Evolutionary conservation across 2,797 vertebrate genomes (phyloP).

Genomic region (Phoxinus dragarum): DNA sequence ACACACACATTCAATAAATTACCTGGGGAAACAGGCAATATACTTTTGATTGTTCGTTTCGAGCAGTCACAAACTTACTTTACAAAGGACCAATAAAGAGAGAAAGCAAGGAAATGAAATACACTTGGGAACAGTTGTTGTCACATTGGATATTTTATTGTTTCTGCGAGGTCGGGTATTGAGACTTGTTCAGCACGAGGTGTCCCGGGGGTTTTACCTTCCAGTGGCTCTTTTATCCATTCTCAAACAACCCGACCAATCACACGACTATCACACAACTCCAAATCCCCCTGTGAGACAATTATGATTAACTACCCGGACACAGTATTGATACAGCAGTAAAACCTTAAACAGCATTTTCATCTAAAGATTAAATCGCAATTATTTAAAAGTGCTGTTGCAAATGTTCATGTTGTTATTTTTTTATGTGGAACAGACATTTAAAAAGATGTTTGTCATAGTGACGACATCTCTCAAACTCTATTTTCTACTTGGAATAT

Average conservation of each 20-base stretch:
- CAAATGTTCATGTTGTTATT: background rate
- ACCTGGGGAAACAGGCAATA: constrained; percentile 53
- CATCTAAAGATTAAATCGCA: background rate
- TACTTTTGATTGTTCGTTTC: constrained; percentile 41
- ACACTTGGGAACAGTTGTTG: constrained; percentile 49
- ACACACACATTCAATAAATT: constrained; percentile 43
- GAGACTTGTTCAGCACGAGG: constrained; percentile 46
- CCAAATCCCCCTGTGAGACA: constrained; percentile 16
- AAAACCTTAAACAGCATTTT: constrained; percentile 3
- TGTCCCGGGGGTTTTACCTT: constrained; percentile 32
- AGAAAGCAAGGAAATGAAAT: constrained; percentile 51
- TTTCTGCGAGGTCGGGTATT: constrained; percentile 52
- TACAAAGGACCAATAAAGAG: constrained; percentile 52
- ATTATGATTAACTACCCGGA: constrained; percentile 35
- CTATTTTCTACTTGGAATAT: background rate
- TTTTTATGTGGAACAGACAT: background rate
- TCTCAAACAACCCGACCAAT: constrained; percentile 40
- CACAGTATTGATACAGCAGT: background rate
- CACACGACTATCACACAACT: constrained; percentile 18
- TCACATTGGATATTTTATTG: constrained; percentile 54
- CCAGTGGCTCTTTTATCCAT: background rate
- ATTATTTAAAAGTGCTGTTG: background rate
- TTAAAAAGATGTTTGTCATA: background rate
- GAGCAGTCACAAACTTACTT: constrained; percentile 49
- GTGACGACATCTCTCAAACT: background rate